Conservation (phyloP, 2,113 vertebrate genomes). For the Oncorhynchus gorbuscha region DNA sequence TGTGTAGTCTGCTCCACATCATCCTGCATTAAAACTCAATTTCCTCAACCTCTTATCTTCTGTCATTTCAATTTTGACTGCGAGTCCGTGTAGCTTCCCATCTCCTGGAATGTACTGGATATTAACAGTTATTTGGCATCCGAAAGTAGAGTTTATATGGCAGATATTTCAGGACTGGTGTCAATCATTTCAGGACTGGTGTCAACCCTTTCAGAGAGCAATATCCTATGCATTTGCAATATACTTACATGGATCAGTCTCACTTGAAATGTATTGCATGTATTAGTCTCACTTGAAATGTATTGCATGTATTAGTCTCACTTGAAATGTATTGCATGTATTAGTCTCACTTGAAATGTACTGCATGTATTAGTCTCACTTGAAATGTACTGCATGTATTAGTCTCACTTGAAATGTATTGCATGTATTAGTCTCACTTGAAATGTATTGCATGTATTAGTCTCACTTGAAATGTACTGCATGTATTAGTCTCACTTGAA, state of each 20-base stretch:
- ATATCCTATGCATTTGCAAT: not conserved
- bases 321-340: not conserved
- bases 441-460: not conserved
- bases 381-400: not conserved
- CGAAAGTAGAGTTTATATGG: conserved; percentile 28
- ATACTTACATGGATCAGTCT: not conserved
- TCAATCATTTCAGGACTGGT: not conserved
- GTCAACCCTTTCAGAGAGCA: not conserved
- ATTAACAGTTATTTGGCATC: conserved; percentile 43
- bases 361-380: not conserved
- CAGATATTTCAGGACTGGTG: conserved; percentile 15
- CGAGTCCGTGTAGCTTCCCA: conserved; percentile 39
- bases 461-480: not conserved
- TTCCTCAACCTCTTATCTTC: conserved; percentile 63
- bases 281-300: not conserved
- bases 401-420: not conserved
- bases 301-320: not conserved
- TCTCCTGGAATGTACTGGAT: conserved; percentile 46
- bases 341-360: not conserved
- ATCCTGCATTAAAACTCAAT: conserved; percentile 56
- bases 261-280: not conserved
- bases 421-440: not conserved
- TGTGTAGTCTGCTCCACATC: conserved; percentile 40
- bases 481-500: not conserved
- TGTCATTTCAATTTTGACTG: conserved; percentile 63